A percentile compares a stretch with the other conserved stretches of the same genome.
phyloP scores from a whole-genome alignment of 2,797 vertebrate species.

The Australoheros facetus region DNA sequence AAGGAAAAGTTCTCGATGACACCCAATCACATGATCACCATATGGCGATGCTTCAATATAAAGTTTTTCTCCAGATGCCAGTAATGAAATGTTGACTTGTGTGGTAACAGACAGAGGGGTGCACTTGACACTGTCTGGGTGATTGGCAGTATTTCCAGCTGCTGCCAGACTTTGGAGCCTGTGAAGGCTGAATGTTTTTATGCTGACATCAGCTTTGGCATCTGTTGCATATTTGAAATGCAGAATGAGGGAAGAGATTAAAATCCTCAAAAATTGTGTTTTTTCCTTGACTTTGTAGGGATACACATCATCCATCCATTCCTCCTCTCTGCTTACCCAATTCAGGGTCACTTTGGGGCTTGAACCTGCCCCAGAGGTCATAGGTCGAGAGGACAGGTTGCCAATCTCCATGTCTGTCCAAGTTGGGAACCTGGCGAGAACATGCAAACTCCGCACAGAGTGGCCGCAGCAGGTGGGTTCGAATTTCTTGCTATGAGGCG shows the following conservation, averaged over 20 bases:
- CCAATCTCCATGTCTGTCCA: no score
- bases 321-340: background rate
- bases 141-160: slow-evolving; percentile 65
- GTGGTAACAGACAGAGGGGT: slow-evolving; percentile 16
- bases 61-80: slow-evolving; percentile 54
- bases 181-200: slow-evolving; percentile 9
- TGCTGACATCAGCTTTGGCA: slow-evolving; percentile 55
- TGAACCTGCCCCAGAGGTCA: background rate
- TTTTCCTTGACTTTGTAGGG: slow-evolving; percentile 9
- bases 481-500: background rate
- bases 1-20: slow-evolving; percentile 22
- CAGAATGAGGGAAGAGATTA: slow-evolving; percentile 18
- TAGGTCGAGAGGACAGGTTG: background rate
- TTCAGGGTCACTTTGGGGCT: background rate
- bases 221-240: slow-evolving; percentile 50
- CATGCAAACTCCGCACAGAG: background rate
- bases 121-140: slow-evolving; percentile 45
- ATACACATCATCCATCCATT: background rate
- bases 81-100: slow-evolving; percentile 19
- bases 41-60: slow-evolving; percentile 35
- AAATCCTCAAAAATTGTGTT: slow-evolving; percentile 12
- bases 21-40: slow-evolving; percentile 16
- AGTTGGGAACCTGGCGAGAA: background rate
- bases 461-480: background rate
- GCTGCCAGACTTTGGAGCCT: slow-evolving; percentile 36